Evolutionary conservation across 2,888 invertebrate species (phyloP).

Genomic region (Cantharis nigra): DNA sequence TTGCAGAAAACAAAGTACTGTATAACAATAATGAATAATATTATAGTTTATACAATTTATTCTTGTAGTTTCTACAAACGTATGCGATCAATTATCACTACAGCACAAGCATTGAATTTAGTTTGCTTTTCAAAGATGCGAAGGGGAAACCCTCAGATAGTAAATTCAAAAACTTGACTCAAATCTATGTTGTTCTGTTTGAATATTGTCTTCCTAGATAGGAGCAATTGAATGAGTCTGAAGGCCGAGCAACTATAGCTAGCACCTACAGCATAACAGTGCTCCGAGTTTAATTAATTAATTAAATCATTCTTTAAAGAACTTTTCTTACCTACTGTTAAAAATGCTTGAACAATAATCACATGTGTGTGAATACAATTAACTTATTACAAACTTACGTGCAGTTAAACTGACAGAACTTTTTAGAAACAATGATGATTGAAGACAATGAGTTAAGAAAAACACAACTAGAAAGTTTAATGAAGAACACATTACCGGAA

Average conservation of each 20-base stretch:
- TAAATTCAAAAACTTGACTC: neutral
- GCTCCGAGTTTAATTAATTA: neutral
- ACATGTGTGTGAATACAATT: neutral
- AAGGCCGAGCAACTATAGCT: too few relatives aligned
- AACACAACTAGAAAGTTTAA: neutral
- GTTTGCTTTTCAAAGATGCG: neutral
- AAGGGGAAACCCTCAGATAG: neutral
- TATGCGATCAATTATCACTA: neutral
- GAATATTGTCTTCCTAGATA: too few relatives aligned
- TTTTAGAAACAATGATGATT: neutral
- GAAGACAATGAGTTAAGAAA: neutral
- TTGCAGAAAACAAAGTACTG: neutral
- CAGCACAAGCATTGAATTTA: too few relatives aligned
- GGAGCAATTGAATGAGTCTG: too few relatives aligned
- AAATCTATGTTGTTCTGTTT: neutral
- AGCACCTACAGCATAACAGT: too few relatives aligned
- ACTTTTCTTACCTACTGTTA: neutral
- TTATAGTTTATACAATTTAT: neutral
- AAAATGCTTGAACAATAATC: neutral
- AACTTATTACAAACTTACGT: neutral
- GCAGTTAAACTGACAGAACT: neutral
- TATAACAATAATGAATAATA: neutral
- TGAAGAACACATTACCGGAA: neutral
- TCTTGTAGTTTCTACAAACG: neutral
- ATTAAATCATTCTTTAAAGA: neutral